Base-by-base conservation (phyloP, 2,797 vertebrate species). In the Monodelphis domestica region DNA sequence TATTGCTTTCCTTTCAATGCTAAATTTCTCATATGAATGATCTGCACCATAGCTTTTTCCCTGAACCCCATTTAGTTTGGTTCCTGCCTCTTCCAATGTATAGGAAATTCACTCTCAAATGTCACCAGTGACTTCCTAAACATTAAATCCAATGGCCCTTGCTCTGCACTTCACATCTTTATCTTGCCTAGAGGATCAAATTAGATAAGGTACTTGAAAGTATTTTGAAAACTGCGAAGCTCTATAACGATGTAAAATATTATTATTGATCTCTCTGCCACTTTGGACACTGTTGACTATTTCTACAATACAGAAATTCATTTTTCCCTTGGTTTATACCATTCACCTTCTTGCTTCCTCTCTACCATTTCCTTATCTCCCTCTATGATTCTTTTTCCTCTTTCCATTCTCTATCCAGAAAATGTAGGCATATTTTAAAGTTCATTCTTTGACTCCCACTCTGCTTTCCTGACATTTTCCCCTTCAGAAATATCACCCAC, bases 271-370 rank as follows among this genome's bases (percentile, higher is more conserved):
- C 9, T 4, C 21, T 78, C 38, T 78, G 70, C 1, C 87, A 45
- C 21, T 94, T 94, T 54, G 89, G 50, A 17, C n/a, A n/a, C 56
- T 70, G 30, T 9, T 45, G n/a, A 24, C 53, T 52, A 12, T 12
- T 91, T 84, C 21, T 5, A 94, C 90, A 50, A 10, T 87, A 90
- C 53, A 38, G 26, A 96, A 95, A 94, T 94, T 70, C 0, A 7
- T 0, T 6, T 4, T 97, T 50, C 24, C 57, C 24, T 54, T 78
- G n/a, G 12, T 54, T 52, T 24, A 21, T 89, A 53, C 55, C 50
- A 38, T 5, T 94, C 93, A 95, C 94, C 88, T 28, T 53, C 3
- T 9, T 2, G 53, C 95, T 93, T 38, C 38, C 63, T 52, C 15
- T 92, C 89, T 50, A 17, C 55, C 90, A 54, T 91, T 70, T 91